Evolutionary conservation across 2,888 invertebrate genomes (phyloP), one percentile per base, ranked within the genome.

Genomic region (Neocrepidodera transversa): DNA sequence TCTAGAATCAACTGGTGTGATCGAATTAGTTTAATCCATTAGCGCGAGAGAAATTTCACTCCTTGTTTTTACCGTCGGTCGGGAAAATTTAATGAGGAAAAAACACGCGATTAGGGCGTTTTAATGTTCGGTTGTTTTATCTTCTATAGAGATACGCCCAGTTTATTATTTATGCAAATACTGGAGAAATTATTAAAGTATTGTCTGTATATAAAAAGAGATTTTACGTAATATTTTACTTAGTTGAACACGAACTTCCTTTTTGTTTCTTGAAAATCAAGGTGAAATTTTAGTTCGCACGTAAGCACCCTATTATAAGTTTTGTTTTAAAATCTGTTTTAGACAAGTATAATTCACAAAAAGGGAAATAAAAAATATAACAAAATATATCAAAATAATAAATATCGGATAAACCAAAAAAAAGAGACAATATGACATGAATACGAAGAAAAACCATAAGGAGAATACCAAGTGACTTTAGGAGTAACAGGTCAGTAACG

Each of bases 121-220:
- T 42, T 55, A 60, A 54, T 48, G 43, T 32, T 36, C 49, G 28
- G 54, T 45, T 55, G 59, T 60, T 60, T 55, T 60, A 55, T 60
- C 54, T 60, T 35, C 28, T 11, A n/a, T n/a, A 17, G 20, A 54
- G 54, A 36, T 28, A 54, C 59, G 54, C 59, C 59, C 59, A 49
- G 50, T 60, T 42, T 60, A 55, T 55, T 60, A 60, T 60, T 60
- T 60, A 60, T 60, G 50, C 49, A 54, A 43, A 54, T 50, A 60
- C 49, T 42, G 59, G 43, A 36, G 40, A 53, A 59, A 56, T 55
- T 55, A 58, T 52, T 54, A 54, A 20, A 32, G 45, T 59, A 54
- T 59, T 59, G 43, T 59, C 59, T 50, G 43, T 49, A 50, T 42
- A 50, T 50, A 36, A 20, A 59, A 50, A 43, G 45, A 51, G 51